Evolutionary conservation across 1,140 invertebrate genomes (phyloP).

Genomic region (Archivesica marissinica): DNA sequence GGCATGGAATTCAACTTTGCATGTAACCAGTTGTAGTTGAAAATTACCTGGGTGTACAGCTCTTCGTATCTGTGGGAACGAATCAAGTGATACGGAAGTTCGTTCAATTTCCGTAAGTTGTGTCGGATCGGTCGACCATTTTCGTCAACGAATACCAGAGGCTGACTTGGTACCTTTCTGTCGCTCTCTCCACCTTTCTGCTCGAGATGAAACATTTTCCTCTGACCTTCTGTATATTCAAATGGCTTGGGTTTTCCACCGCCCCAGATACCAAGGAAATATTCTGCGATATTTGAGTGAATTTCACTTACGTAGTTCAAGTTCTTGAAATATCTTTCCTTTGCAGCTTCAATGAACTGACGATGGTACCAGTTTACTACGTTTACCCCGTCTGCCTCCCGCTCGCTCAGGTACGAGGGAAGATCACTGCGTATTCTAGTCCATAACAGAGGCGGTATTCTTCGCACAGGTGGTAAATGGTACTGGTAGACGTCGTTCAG

Average conservation of each 20-base stretch:
- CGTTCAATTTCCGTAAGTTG: constrained; percentile 86
- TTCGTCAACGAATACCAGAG: constrained; percentile 95
- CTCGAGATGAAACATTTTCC: constrained; percentile 89
- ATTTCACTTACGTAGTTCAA: constrained; percentile 98
- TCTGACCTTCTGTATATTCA: constrained; percentile 98
- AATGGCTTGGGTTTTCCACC: constrained; percentile 97
- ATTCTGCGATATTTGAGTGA: constrained; percentile 98
- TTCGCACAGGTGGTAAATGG: constrained; percentile 95
- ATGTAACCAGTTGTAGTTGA: constrained; percentile 99
- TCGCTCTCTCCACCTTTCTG: constrained; percentile 97
- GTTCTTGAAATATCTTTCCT: constrained; percentile 98
- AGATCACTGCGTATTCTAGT: constrained; percentile 87
- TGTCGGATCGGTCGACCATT: constrained; percentile 89
- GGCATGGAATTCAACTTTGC: constrained; percentile 98
- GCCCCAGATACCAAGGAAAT: constrained; percentile 92
- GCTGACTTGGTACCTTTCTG: constrained; percentile 97
- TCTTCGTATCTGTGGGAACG: constrained; percentile 95
- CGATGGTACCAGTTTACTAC: constrained; percentile 98
- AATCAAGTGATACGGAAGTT: constrained; percentile 97
- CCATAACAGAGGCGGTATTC: constrained; percentile 98
- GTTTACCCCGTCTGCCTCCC: constrained; percentile 98
- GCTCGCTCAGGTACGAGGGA: constrained; percentile 95
- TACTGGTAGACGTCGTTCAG: constrained; percentile 99
- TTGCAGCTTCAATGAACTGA: constrained; percentile 86
- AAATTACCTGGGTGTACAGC: constrained; percentile 96